phyloP scores from a whole-genome alignment of 2,113 vertebrate species.

The Corythaeola cristata region DNA sequence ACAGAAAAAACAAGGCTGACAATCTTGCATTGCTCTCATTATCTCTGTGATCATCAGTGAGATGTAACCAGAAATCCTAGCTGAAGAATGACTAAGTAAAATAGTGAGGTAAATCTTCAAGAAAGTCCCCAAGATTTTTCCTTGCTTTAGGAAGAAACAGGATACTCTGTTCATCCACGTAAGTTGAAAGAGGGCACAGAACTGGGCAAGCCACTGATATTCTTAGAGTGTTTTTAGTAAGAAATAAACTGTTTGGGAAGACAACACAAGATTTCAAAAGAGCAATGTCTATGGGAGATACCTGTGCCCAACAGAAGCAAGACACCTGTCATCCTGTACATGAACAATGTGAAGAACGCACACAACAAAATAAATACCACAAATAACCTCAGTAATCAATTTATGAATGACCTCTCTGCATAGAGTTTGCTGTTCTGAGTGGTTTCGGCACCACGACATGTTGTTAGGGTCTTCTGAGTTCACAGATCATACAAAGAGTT shows the following conservation, averaged over 20 bases:
- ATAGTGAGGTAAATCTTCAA: neutral
- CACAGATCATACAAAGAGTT: neutral
- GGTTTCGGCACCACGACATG: neutral
- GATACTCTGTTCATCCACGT: neutral
- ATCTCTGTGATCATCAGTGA: neutral
- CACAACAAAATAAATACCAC: fast-evolving
- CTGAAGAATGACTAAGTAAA: neutral
- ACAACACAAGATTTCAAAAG: neutral
- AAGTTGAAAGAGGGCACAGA: neutral
- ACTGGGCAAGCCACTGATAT: neutral
- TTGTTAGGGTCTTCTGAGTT: neutral
- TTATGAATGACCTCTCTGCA: neutral
- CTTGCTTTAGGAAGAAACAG: neutral
- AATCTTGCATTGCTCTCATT: neutral
- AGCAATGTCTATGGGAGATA: neutral
- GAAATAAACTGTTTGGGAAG: neutral
- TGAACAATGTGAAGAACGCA: neutral
- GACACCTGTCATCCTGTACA: neutral
- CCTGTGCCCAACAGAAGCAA: neutral
- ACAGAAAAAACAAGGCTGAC: neutral
- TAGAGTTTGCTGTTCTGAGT: neutral
- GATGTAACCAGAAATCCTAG: neutral
- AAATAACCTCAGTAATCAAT: neutral
- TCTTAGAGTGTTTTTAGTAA: neutral
- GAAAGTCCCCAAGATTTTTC: neutral